Percentiles rank a stretch among this genome's conserved stretches.
These are phyloP conservation scores for Cyclopterus lumpus DNA, from an alignment of 2,797 vertebrate genomes.

Conservation along the genomic window DNA sequence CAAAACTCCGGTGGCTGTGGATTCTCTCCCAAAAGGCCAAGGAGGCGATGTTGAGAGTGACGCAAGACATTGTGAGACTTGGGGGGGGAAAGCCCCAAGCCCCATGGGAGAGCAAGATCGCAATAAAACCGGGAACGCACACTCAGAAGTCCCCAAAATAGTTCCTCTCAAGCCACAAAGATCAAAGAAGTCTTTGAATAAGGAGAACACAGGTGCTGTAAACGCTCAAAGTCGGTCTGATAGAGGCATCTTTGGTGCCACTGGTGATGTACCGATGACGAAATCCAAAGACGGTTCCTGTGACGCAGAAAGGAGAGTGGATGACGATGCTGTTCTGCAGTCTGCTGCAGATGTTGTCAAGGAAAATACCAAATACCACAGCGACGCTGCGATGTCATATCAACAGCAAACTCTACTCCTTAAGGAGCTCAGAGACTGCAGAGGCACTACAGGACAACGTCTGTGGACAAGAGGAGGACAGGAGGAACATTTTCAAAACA, in stretches of 20 bases:
- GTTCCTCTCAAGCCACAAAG: slow-evolving; percentile 85
- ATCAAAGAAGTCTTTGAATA: slow-evolving; percentile 84
- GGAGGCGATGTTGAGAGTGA: slow-evolving; percentile 33
- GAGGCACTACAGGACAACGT: slow-evolving; percentile 49
- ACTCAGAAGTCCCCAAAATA: slow-evolving; percentile 75
- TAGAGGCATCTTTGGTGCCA: slow-evolving; percentile 21
- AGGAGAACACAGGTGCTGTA: slow-evolving; percentile 71
- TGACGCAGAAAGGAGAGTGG: slow-evolving; percentile 54
- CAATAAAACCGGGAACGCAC: slow-evolving; percentile 55
- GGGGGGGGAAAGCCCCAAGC: slow-evolving; percentile 58
- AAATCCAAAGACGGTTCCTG: slow-evolving; percentile 51
- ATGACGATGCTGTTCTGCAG: slow-evolving; percentile 28
- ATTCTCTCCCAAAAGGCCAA: slow-evolving; percentile 42
- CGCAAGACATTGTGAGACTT: slow-evolving; percentile 30
- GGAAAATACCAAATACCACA: slow-evolving; percentile 40
- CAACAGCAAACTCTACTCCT: slow-evolving; percentile 39
- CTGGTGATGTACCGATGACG: slow-evolving; percentile 52
- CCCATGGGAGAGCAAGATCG: slow-evolving; percentile 57
- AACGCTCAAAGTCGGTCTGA: slow-evolving; percentile 58
- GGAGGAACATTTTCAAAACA: slow-evolving; percentile 61
- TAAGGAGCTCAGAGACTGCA: slow-evolving; percentile 59
- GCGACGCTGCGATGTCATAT: slow-evolving; percentile 13
- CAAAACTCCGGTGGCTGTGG: slow-evolving; percentile 22
- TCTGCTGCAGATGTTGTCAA: slow-evolving; percentile 29
- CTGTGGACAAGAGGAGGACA: slow-evolving; percentile 55